These are phyloP conservation scores for Pavo muticus DNA, from an alignment of 2,113 vertebrate species.

Conservation along the genomic window DNA sequence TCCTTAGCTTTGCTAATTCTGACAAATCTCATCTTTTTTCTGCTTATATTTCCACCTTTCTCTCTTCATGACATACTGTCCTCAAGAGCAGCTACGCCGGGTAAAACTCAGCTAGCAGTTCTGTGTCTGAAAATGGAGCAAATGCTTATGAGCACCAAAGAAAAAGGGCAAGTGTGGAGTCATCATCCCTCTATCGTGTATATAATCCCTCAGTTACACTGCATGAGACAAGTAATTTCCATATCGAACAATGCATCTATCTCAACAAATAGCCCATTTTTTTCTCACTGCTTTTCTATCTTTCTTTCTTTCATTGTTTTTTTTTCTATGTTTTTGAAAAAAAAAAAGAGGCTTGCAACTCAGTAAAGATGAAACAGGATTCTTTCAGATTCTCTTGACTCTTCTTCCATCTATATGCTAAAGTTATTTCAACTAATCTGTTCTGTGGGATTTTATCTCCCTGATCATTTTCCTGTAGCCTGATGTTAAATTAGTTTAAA, in stretches of 20 bases:
- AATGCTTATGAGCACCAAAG: not conserved
- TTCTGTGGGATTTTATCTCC: not conserved
- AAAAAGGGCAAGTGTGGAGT: not conserved
- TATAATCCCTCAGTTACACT: not conserved
- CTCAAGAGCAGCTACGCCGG: not conserved
- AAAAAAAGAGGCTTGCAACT: accelerated
- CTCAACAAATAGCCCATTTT: not conserved
- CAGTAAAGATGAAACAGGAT: not conserved
- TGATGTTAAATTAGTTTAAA: not conserved
- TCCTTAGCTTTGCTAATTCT: not conserved
- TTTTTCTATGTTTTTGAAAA: not conserved
- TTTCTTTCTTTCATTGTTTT: not conserved
- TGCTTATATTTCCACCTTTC: not conserved
- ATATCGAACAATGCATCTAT: not conserved
- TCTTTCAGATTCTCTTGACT: not conserved
- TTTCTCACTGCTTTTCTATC: not conserved
- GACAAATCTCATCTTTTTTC: not conserved
- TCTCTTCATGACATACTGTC: not conserved
- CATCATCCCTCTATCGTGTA: not conserved
- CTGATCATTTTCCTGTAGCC: not conserved
- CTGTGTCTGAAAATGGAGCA: not conserved
- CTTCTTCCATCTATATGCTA: not conserved
- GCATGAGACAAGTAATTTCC: not conserved
- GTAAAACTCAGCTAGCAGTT: not conserved
- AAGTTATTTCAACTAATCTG: not conserved